These are phyloP conservation scores for Sceloporus undulatus DNA, from an alignment of 2,113 vertebrate species.

Conservation along the genomic window DNA sequence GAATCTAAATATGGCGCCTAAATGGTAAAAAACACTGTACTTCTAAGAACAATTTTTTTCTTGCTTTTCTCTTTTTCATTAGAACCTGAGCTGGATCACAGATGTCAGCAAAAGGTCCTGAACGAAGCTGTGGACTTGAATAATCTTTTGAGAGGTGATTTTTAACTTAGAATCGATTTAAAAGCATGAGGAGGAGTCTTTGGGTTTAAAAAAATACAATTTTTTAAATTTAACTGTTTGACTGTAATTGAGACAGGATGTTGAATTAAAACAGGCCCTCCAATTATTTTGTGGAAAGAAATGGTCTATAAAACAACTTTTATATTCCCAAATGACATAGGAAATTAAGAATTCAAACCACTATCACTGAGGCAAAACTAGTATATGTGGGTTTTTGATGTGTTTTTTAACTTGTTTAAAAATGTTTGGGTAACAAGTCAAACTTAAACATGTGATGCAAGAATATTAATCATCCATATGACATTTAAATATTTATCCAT, in stretches of 20 bases:
- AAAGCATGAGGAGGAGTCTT: background rate
- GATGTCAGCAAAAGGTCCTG: constrained; percentile 75
- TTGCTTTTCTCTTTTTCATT: constrained; percentile 50
- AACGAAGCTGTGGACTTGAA: constrained; percentile 85
- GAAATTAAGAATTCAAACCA: background rate
- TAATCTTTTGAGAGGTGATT: constrained; percentile 85
- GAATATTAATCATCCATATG: background rate
- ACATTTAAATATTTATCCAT: background rate
- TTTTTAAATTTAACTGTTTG: background rate
- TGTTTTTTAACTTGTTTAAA: too few species aligned
- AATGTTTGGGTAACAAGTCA: background rate
- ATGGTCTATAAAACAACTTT: background rate
- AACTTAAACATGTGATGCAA: background rate
- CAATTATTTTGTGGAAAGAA: background rate
- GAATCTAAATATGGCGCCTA: constrained; percentile 53
- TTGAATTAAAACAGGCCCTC: background rate
- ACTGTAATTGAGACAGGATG: background rate
- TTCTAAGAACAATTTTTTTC: constrained; percentile 50
- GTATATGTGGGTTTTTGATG: too few species aligned
- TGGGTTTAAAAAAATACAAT: background rate
- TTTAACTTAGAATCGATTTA: background rate
- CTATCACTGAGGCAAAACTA: too few species aligned
- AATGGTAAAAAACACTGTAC: constrained; percentile 31
- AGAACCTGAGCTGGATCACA: constrained; percentile 74
- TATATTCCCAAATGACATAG: background rate